Evolutionary conservation across 2,888 invertebrate genomes (phyloP).

Genomic region (Vannuccia rotundouncinata): DNA sequence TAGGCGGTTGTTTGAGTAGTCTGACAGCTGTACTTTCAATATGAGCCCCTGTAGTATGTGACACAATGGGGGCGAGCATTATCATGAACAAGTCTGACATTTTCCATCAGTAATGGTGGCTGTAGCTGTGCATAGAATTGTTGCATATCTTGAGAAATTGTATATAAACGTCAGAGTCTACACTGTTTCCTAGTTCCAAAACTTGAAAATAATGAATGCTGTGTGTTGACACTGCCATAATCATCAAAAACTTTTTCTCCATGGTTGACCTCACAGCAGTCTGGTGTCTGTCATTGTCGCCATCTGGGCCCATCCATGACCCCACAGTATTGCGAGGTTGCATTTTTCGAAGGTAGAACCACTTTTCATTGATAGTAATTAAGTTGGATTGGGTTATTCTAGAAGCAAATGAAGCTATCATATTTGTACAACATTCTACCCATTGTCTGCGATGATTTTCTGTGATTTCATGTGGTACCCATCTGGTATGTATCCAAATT

Average conservation of each 20-base stretch:
- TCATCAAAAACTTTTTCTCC: conserved; percentile 5
- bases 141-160: background rate
- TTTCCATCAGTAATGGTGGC: conserved; percentile 20
- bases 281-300: conserved; percentile 13
- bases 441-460: background rate
- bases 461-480: conserved; percentile 26
- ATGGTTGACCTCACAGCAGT: conserved; percentile 16
- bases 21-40: no score
- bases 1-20: no score
- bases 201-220: background rate
- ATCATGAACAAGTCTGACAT: background rate
- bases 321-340: conserved; percentile 15
- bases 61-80: conserved; percentile 14
- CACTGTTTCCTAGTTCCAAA: background rate
- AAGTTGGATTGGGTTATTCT: conserved; percentile 25
- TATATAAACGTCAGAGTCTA: conserved; percentile 24
- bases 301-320: conserved; percentile 25
- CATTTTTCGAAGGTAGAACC: background rate
- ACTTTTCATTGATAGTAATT: conserved; percentile 2
- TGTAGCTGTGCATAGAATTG: conserved; percentile 14
- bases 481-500: conserved; percentile 28
- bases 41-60: no score
- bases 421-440: conserved; percentile 28
- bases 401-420: conserved; percentile 18
- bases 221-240: background rate